Evolutionary conservation across 37 sponge, comb jelly and placozoan species (phyloP), one percentile per base, ranked within the genome.

Genomic region (Axinella damicornis): DNA sequence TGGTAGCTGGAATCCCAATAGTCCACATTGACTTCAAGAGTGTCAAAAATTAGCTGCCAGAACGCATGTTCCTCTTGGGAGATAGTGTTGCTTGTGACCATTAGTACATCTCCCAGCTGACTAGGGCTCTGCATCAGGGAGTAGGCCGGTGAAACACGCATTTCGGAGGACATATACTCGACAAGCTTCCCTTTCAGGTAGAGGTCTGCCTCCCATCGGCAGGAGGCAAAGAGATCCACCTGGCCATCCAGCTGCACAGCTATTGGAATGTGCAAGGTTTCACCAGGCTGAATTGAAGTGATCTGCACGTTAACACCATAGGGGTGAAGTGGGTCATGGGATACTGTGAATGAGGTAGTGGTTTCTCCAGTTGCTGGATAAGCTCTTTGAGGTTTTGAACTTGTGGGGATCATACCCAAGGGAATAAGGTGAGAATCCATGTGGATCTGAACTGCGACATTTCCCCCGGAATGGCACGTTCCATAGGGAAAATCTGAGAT

Each of bases 201-300:
- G 64, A 94, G 81, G 31, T 87, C 87, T 55, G 87, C 80, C 55
- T 94, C 91, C 91, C 91, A 94, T 28, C 65, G 20, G 63, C 86
- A 89, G n/a, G 5, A 59, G 34, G 87, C 88, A 57, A 69, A 89
- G 0, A 90, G 72, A 18, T 90, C 87, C 1, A 79, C 80, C 18
- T 66, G 53, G 34, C 33, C 32, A 19, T 74, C 88, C 76, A 94
- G 40, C n/a, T 73, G 73, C 21, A 90, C 33, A n/a, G 68, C 87
- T 21, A 94, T 75, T 0, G 66, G 53, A 22, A 94, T 25, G 13
- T 35, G 40, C 33, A 94, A 9, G 38, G 73, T 73, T n/a, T 77
- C 69, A n/a, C 65, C 63, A 11, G 90, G 87, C 12, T 75, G 52
- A 25, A 94, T 66, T 15, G 78, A 28, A 5, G 82, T 73, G 35